A percentile compares a stretch with the other conserved stretches of the same genome.
These are phyloP conservation scores for Hypomesus transpacificus DNA, from an alignment of 2,113 vertebrate genomes.

Conservation along the genomic window DNA sequence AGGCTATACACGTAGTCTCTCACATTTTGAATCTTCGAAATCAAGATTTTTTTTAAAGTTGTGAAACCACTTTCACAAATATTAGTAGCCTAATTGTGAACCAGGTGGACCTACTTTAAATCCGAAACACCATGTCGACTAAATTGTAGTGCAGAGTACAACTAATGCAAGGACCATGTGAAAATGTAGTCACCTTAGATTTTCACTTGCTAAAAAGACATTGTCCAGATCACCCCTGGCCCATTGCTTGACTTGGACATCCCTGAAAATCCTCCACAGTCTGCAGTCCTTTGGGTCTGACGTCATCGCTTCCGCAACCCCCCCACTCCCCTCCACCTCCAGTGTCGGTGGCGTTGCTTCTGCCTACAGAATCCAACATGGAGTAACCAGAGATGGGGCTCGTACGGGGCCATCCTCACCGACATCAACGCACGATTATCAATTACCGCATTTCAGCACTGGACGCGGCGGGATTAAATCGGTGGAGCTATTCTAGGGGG, in stretches of 20 bases:
- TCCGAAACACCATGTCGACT: too few species aligned
- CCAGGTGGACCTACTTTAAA: too few species aligned
- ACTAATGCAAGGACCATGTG: too few species aligned
- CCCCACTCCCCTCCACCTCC: constrained; percentile 56
- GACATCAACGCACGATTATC: constrained; percentile 57
- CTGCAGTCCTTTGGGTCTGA: constrained; percentile 67
- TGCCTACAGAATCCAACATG: constrained; percentile 80
- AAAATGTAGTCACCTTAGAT: too few species aligned
- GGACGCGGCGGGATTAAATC: constrained; percentile 17
- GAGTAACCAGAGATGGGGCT: constrained; percentile 88
- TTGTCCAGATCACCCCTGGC: too few species aligned
- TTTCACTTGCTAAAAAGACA: too few species aligned
- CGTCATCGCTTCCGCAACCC: constrained; percentile 79
- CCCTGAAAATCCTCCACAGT: constrained; percentile 33
- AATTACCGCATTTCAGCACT: constrained; percentile 45
- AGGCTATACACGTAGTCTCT: too few species aligned
- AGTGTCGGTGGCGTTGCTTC: constrained; percentile 47
- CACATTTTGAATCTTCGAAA: too few species aligned
- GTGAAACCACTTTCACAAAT: too few species aligned
- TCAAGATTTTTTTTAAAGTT: too few species aligned
- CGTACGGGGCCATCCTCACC: constrained; percentile 79
- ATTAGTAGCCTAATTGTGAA: too few species aligned
- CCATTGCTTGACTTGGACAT: constrained; percentile 4
- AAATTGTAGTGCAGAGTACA: too few species aligned
- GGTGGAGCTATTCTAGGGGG: constrained; percentile 3